These are phyloP conservation scores for Sinocyclocheilus anophthalmus DNA, from an alignment of 2,113 vertebrate genomes.

Conservation along the genomic window DNA sequence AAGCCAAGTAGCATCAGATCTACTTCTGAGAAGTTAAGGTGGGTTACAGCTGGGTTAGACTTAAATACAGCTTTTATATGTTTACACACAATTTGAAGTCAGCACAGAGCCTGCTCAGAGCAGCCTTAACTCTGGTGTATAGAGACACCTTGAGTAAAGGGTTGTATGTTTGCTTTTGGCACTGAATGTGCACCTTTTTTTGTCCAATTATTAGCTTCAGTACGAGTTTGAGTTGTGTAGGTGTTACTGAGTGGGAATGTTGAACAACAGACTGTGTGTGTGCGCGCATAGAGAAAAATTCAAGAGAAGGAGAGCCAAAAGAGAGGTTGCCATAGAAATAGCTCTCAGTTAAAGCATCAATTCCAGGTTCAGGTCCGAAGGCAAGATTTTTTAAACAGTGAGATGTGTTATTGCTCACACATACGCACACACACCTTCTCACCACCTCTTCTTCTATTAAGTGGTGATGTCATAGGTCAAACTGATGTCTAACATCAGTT, in stretches of 20 bases:
- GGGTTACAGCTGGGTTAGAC: neutral
- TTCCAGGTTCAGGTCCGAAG: slow-evolving; percentile 29
- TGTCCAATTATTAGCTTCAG: slow-evolving; percentile 14
- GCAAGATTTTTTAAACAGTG: slow-evolving; percentile 18
- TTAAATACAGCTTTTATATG: neutral
- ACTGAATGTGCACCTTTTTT: neutral
- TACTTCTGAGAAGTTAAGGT: neutral
- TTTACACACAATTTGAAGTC: neutral
- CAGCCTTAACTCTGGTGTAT: neutral
- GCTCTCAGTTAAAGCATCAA: slow-evolving; percentile 44
- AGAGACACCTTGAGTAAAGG: neutral
- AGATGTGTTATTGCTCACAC: neutral
- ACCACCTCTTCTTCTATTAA: neutral
- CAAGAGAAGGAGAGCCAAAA: slow-evolving; percentile 45
- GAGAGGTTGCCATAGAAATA: slow-evolving; percentile 63
- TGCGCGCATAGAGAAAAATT: neutral
- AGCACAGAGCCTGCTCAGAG: neutral
- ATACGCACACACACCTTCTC: neutral
- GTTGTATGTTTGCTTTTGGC: slow-evolving; percentile 1
- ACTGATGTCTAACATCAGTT: neutral
- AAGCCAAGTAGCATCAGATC: neutral
- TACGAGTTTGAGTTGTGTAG: slow-evolving; percentile 38
- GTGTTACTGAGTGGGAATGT: slow-evolving; percentile 53
- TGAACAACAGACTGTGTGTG: slow-evolving; percentile 40
- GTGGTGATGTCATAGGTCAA: neutral